A percentile compares a stretch with the other conserved stretches of the same genome.
Conservation (phyloP, 64 coral and sea anemone species). For the Acropora yongei region DNA sequence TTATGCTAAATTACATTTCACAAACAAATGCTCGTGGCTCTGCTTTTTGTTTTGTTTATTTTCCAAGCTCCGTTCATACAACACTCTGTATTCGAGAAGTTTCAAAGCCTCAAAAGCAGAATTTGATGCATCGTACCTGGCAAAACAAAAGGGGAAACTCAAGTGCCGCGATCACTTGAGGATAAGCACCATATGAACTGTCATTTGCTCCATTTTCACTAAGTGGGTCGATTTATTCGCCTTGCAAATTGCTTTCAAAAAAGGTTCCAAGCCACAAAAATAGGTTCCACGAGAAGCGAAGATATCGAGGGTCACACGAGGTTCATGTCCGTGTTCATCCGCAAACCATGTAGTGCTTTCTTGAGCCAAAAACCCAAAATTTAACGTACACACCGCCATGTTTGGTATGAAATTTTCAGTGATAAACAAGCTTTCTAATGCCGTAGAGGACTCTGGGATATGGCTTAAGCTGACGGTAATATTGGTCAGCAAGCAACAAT, state of each 20-base stretch:
- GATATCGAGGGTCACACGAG: too few relatives aligned
- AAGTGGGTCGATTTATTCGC: too few relatives aligned
- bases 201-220: neutral
- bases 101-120: neutral
- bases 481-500: too few relatives aligned
- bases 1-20: neutral
- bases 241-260: too few relatives aligned
- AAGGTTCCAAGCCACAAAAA: too few relatives aligned
- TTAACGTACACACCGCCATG: neutral
- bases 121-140: constrained; percentile 1
- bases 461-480: too few relatives aligned
- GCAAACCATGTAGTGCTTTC: too few relatives aligned
- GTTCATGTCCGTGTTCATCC: too few relatives aligned
- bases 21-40: neutral
- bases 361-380: neutral
- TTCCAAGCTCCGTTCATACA: neutral
- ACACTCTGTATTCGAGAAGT: neutral
- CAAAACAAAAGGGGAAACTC: neutral
- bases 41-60: constrained; percentile 20
- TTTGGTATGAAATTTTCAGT: too few relatives aligned
- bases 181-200: neutral
- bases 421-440: too few relatives aligned
- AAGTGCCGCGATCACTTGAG: neutral
- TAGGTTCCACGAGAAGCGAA: too few relatives aligned
- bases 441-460: too few relatives aligned